Base-by-base conservation (phyloP, 2,888 invertebrate genomes). In the Drosophila fulvimacula region DNA sequence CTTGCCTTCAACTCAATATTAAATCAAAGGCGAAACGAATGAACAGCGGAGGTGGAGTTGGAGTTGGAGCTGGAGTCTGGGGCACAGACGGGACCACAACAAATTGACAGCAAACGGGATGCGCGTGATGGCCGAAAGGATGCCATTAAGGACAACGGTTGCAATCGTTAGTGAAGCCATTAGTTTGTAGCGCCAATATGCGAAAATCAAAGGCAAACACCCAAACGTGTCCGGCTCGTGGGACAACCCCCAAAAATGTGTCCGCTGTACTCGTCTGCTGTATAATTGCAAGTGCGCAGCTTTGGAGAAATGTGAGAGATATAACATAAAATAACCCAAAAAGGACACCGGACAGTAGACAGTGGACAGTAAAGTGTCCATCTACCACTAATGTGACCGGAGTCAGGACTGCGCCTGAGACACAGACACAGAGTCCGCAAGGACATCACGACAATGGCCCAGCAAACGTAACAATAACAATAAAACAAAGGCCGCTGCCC, bases 131-230 rank as follows among this genome's bases (percentile, higher is more conserved):
- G 56, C 82, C 69, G 71, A 79, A 81, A 79, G 81, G 75, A 77
- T 78, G 82, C 86, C 79, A 86, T 86, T 83, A 86, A 79, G 70
- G 73, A 79, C 86, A 86, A 85, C 85, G 79, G 85, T 80, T 84
- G 81, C 84, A 88, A 82, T 74, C 88, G 83, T 86, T 86, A 87
- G 83, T 86, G 74, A 83, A 87, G 85, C 88, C 82, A 85, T 83
- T 88, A 82, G 83, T 81, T 88, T 65, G 75, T 56, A 72, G 76
- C 73, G 66, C 73, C 84, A 80, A 74, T 76, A 83, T 79, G 80
- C 75, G 80, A 80, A 76, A 81, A 87, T 82, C 88, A 74, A 71
- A 78, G 38, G 49, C 66, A 76, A 57, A 67, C 60, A 51, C 65
- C 41, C 17, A 34, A 59, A 59, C 36, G 55, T 48, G 61, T 58